Evolutionary conservation across 2,113 vertebrate species (phyloP).

Genomic region (Herpailurus yagouaroundi): DNA sequence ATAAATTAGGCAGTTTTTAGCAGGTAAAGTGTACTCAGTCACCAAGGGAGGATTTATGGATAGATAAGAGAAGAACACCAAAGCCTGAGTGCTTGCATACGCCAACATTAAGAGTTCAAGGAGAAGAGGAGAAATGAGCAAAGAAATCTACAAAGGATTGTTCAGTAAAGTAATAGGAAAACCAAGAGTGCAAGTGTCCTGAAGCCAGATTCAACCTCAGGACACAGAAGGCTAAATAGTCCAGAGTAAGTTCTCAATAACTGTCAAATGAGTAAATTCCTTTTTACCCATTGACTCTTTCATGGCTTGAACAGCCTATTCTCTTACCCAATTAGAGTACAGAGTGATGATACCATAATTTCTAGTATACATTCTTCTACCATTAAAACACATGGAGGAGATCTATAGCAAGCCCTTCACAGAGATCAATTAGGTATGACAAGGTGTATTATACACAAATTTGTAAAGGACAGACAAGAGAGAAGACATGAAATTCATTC

Average conservation of each 20-base stretch:
- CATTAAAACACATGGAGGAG: neutral
- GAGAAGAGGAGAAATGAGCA: neutral
- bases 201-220: neutral
- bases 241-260: neutral
- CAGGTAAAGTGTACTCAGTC: neutral
- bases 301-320: neutral
- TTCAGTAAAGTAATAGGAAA: neutral
- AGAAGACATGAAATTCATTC: neutral
- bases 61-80: neutral
- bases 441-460: neutral
- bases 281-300: neutral
- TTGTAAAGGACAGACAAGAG: neutral
- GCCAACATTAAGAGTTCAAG: neutral
- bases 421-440: neutral
- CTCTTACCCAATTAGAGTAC: neutral
- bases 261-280: neutral
- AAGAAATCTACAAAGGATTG: neutral
- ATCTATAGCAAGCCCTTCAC: neutral
- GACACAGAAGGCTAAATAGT: neutral
- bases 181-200: neutral
- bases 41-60: fast-evolving
- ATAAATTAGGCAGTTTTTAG: neutral
- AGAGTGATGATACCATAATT: neutral
- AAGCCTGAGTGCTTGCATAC: neutral
- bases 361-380: neutral